A percentile compares a stretch with the other conserved stretches of the same genome.
phyloP scores from a whole-genome alignment of 2,797 vertebrate species.

The Agapornis canus region DNA sequence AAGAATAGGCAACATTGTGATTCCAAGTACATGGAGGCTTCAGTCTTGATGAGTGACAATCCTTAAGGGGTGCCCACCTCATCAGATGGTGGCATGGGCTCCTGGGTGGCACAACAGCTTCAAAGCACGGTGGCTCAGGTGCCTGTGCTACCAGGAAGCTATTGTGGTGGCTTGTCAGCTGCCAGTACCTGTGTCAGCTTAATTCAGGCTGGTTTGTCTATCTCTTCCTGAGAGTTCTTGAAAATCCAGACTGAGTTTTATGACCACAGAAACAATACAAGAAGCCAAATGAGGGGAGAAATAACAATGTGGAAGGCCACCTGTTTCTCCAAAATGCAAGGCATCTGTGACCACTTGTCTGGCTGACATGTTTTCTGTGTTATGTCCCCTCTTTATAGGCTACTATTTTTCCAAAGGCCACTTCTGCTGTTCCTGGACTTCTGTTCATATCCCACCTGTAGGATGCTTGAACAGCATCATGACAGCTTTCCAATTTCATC shows the following conservation, averaged over 20 bases:
- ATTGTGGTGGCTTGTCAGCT: background rate
- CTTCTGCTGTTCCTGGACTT: background rate
- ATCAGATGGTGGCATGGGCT: background rate
- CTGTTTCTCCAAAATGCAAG: background rate
- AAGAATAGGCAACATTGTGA: background rate
- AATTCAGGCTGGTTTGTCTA: background rate
- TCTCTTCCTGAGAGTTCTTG: background rate
- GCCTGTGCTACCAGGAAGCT: background rate
- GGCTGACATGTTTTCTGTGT: background rate
- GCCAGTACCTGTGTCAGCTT: background rate
- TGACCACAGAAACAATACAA: background rate
- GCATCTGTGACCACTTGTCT: background rate
- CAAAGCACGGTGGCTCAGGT: background rate
- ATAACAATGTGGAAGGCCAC: background rate
- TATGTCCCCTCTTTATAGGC: background rate
- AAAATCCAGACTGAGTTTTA: background rate
- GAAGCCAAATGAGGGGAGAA: rapidly evolving
- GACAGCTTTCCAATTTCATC: background rate
- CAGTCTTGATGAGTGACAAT: background rate
- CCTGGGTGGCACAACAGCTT: rapidly evolving
- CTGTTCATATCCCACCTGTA: background rate
- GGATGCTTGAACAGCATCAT: background rate
- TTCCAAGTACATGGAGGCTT: background rate
- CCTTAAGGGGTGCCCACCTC: background rate
- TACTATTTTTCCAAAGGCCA: background rate